phyloP scores from a whole-genome alignment of 2,888 invertebrate species.

The Cosmopolites sordidus region DNA sequence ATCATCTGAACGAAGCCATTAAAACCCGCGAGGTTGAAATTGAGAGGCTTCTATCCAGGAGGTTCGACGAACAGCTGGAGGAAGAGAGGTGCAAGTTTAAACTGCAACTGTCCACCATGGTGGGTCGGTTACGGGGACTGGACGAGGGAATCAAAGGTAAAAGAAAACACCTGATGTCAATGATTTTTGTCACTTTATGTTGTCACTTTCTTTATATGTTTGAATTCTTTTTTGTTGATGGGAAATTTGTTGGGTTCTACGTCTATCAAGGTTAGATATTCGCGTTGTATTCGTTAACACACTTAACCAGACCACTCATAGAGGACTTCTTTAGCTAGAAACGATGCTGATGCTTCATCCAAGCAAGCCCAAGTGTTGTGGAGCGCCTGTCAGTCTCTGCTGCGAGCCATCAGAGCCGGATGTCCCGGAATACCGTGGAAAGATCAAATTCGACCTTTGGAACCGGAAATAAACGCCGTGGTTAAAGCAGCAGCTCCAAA shows the following conservation, averaged over 20 bases:
- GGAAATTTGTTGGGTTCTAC: not conserved
- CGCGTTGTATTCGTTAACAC: not conserved
- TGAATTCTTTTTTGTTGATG: not conserved
- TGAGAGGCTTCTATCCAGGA: slow-evolving; percentile 52
- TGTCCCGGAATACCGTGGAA: slow-evolving; percentile 55
- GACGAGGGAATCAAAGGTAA: slow-evolving; percentile 71
- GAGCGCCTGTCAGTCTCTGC: slow-evolving; percentile 88
- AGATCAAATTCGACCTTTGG: slow-evolving; percentile 58
- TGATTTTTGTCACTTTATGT: not conserved
- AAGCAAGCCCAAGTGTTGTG: slow-evolving; percentile 84
- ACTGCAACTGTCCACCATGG: slow-evolving; percentile 65
- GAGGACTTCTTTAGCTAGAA: slow-evolving; percentile 53
- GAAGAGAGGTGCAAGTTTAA: slow-evolving; percentile 66
- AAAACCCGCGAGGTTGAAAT: slow-evolving; percentile 51
- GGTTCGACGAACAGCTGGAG: slow-evolving; percentile 64
- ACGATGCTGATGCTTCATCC: slow-evolving; percentile 68
- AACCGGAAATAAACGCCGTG: slow-evolving; percentile 68
- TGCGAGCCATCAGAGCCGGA: slow-evolving; percentile 67
- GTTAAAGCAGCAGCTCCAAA: slow-evolving; percentile 67
- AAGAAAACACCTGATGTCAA: slow-evolving; percentile 29
- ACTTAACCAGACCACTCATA: not conserved
- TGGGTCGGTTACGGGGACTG: slow-evolving; percentile 72
- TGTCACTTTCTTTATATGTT: not conserved
- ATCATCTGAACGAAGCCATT: slow-evolving; percentile 72
- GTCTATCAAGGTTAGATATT: not conserved